phyloP scores from a whole-genome alignment of 2,113 vertebrate species.

The Labrus mixtus region DNA sequence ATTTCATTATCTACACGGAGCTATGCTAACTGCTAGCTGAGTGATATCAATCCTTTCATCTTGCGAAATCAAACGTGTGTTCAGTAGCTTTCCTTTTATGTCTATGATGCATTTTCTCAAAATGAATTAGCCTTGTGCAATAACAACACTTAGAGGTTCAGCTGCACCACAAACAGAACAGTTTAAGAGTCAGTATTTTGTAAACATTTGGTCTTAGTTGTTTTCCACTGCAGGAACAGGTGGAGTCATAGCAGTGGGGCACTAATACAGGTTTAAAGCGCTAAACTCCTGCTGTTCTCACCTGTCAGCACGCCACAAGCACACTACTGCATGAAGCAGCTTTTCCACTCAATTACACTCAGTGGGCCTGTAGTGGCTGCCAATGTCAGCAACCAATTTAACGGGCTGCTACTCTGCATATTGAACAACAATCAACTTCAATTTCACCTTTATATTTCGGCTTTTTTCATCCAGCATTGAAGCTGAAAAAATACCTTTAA shows the following conservation, averaged over 20 bases:
- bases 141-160: background rate
- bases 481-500: too few relatives aligned
- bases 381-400: slow-evolving; percentile 43
- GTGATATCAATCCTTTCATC: background rate
- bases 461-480: too few relatives aligned
- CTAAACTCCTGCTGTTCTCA: slow-evolving; percentile 53
- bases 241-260: slow-evolving; percentile 25
- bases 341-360: slow-evolving; percentile 63
- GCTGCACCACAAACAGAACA: slow-evolving; percentile 45
- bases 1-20: background rate
- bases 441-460: too few relatives aligned
- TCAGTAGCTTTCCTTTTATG: background rate
- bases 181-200: slow-evolving; percentile 44
- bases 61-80: background rate
- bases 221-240: slow-evolving; percentile 44
- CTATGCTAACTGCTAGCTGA: background rate
- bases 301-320: slow-evolving; percentile 50
- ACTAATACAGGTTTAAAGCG: slow-evolving; percentile 18
- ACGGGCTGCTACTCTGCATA: slow-evolving; percentile 34
- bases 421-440: background rate
- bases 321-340: slow-evolving; percentile 27
- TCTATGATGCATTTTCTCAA: background rate
- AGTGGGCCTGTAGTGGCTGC: slow-evolving; percentile 26
- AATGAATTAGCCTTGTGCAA: background rate
- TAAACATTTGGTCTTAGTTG: slow-evolving; percentile 40